These are phyloP conservation scores for Cantharis rufa DNA, from an alignment of 2,888 invertebrate species.

Conservation along the genomic window DNA sequence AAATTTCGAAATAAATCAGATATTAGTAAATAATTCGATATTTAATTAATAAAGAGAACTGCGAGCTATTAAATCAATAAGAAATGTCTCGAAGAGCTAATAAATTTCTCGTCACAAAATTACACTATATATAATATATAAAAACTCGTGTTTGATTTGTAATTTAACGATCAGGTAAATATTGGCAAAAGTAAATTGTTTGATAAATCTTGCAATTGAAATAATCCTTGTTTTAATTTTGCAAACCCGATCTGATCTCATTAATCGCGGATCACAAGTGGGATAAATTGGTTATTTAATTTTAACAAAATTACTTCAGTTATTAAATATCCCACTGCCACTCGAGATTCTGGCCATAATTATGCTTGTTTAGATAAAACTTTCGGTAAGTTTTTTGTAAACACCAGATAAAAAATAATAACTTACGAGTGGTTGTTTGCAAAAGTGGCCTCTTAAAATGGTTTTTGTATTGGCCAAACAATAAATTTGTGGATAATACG, in stretches of 20 bases:
- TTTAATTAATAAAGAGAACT: not conserved
- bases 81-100: not conserved
- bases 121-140: not conserved
- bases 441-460: not conserved
- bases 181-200: not conserved
- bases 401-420: not conserved
- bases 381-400: not conserved
- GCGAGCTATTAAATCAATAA: not conserved
- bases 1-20: not conserved
- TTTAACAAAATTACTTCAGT: not conserved
- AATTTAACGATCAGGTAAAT: not conserved
- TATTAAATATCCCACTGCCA: not conserved
- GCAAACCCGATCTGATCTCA: not conserved
- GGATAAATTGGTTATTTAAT: not conserved
- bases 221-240: not conserved
- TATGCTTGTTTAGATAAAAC: not conserved
- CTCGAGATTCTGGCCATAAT: not conserved
- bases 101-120: not conserved
- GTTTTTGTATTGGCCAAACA: not conserved
- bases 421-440: not conserved
- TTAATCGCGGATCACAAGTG: not conserved
- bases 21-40: not conserved
- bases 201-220: not conserved
- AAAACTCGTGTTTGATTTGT: not conserved
- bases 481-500: not conserved